Evolutionary conservation across 2,888 invertebrate species (phyloP).

Genomic region (Volucella zonaria): DNA sequence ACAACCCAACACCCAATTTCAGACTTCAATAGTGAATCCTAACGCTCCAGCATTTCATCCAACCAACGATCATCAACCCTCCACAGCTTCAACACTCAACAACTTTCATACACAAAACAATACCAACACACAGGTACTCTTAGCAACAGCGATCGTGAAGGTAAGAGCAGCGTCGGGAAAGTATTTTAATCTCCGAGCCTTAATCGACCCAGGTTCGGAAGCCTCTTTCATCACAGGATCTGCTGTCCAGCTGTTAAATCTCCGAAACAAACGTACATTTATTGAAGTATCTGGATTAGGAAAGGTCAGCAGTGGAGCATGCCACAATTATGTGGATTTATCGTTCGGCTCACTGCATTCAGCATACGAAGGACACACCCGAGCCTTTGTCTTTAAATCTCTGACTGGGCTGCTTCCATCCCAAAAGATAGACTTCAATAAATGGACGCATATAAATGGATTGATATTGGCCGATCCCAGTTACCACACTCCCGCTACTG

Average conservation of each 20-base stretch:
- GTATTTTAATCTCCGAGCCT: neutral
- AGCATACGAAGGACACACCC: neutral
- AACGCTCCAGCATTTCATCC: neutral
- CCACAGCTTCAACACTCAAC: neutral
- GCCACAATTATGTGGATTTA: constrained; percentile 4
- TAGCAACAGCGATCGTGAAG: constrained; percentile 1
- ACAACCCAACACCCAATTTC: neutral
- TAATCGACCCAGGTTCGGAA: constrained; percentile 23
- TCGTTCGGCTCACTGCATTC: neutral
- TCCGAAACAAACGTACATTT: neutral
- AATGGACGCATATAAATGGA: too few relatives aligned
- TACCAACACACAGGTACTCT: constrained; percentile 6
- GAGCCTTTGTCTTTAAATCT: constrained; percentile 4
- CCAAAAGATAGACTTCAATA: neutral
- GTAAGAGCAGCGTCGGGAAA: neutral
- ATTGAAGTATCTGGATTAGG: constrained; percentile 26
- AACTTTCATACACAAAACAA: neutral
- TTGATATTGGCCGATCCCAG: too few relatives aligned
- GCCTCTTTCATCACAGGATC: neutral
- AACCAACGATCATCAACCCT: neutral
- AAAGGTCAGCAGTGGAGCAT: constrained; percentile 28
- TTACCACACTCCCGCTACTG: neutral
- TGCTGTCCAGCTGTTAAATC: neutral
- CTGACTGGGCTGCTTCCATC: constrained; percentile 14
- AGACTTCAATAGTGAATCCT: neutral